phyloP scores from a whole-genome alignment of 1,140 invertebrate genomes.

The Zophobas atratus region DNA sequence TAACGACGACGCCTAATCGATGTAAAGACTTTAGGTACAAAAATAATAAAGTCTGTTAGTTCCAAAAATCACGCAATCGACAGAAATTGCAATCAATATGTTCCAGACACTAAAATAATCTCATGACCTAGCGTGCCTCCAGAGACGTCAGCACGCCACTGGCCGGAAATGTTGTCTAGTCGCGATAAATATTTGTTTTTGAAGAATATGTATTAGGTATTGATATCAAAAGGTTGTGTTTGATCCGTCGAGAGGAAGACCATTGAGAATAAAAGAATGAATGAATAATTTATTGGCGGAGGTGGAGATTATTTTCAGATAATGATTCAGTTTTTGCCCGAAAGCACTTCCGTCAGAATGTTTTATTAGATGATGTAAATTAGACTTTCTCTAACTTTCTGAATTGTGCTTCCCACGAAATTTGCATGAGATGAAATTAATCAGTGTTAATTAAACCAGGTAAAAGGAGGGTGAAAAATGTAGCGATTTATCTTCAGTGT shows the following conservation, averaged over 20 bases:
- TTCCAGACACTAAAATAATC: slow-evolving; percentile 18
- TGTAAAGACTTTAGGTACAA: slow-evolving; percentile 13
- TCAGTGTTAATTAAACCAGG: no score
- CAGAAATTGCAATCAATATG: slow-evolving; percentile 7
- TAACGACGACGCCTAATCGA: slow-evolving; percentile 36
- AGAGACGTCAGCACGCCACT: neutral
- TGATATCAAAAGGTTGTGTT: neutral
- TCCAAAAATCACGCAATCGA: slow-evolving; percentile 25
- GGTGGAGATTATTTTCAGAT: neutral
- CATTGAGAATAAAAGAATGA: no score
- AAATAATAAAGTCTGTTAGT: slow-evolving; percentile 22
- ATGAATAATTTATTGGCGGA: no score
- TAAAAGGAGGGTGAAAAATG: no score
- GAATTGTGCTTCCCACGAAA: no score
- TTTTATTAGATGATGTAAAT: no score
- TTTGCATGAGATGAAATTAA: no score
- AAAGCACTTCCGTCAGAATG: no score
- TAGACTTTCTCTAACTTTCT: no score
- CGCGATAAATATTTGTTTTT: neutral
- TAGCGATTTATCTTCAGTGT: no score
- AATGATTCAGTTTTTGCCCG: neutral
- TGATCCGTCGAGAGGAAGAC: neutral
- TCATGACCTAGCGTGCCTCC: neutral
- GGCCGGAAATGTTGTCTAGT: neutral
- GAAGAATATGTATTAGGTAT: slow-evolving; percentile 1